Base-by-base conservation (phyloP, 2,113 vertebrate genomes). In the Circaetus cinerascens region DNA sequence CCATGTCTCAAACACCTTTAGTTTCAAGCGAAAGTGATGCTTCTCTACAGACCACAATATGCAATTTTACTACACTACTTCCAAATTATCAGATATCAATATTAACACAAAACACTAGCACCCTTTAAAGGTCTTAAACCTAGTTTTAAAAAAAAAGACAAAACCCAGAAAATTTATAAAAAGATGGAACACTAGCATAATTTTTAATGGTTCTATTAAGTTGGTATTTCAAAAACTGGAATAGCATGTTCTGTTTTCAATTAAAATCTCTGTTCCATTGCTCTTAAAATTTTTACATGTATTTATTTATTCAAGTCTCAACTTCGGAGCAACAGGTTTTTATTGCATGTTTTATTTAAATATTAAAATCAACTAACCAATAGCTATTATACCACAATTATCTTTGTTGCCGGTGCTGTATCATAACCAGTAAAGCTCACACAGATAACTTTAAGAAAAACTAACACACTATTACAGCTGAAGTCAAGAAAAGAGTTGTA, bases 121-220 rank as follows among this genome's bases (percentile, higher is more conserved):
- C 4, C 3, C 16, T 38, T 84, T 20, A 32, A 57, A 38, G 11
- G 45, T 71, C 22, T 62, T 71, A 51, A 50, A 38, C 40, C 23
- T 55, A 41, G 13, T 48, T 62, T 40, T 40, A 9, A 16, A 85
- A 71, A 71, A 67, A 40, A 71, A 22, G 32, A 16, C 5, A 57
- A 57, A 57, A 53, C 19, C 8, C 17, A 69, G 13, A 53, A 77
- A 13, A 45, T 13, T 43, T 26, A 19, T 17, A 25, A 72, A 46
- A 53, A 72, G 1, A 69, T 26, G 10, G 11, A 63, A 19, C 0
- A 2, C 4, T 11, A 41, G 8, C 13, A 30, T 12, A 8, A 40
- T 26, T 93, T 56, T 63, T 36, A 45, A 46, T 9, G 7, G 53
- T 90, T 85, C 23, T 71, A 57, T 20, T 57, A 69, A 66, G 27